Conservation (phyloP, 2,888 invertebrate species). For the Anaspis maculata region DNA sequence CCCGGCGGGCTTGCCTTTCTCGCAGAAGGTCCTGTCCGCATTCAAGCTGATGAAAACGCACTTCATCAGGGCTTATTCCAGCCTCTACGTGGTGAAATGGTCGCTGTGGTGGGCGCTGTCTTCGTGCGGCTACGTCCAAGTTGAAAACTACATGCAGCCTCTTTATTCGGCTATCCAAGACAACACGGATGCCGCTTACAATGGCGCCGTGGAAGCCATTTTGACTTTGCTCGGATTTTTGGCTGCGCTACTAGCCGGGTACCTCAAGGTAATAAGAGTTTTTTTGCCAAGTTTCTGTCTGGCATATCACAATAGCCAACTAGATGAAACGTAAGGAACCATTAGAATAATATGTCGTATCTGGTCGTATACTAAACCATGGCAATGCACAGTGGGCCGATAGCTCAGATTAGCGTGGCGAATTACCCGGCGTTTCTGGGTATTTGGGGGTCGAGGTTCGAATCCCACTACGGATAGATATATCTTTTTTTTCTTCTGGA, state of each 20-base stretch:
- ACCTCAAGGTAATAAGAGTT: no score
- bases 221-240: conserved; percentile 59
- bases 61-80: conserved; percentile 49
- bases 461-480: no score
- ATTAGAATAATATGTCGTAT: no score
- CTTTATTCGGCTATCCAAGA: conserved; percentile 65
- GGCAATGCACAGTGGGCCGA: no score
- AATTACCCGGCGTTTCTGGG: no score
- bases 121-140: conserved; percentile 60
- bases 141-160: conserved; percentile 69
- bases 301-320: no score
- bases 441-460: no score
- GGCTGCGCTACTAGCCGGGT: conserved; percentile 48
- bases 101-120: conserved; percentile 68
- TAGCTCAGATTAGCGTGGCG: no score
- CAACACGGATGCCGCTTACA: conserved; percentile 32
- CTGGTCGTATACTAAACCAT: no score
- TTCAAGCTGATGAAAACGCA: conserved; percentile 47
- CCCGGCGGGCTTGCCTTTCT: conserved; percentile 2
- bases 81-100: conserved; percentile 56
- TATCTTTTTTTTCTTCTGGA: no score
- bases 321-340: no score
- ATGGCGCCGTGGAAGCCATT: conserved; percentile 72
- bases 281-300: no score
- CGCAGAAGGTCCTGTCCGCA: conserved; percentile 35